phyloP scores from a whole-genome alignment of 1,140 invertebrate genomes.

The Helicoverpa armigera region DNA sequence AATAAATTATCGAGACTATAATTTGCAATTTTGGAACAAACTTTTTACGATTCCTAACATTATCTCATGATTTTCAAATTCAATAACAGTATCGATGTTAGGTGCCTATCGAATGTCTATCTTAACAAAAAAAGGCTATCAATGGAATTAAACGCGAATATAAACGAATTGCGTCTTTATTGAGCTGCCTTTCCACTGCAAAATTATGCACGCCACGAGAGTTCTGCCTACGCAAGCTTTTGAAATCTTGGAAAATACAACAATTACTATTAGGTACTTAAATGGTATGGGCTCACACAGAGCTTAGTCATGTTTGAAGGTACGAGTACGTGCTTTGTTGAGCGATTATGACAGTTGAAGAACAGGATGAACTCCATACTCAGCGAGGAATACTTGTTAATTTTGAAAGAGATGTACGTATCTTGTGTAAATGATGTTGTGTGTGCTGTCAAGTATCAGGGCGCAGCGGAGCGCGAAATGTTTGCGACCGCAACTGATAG shows the following conservation, averaged over 20 bases:
- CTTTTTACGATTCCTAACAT: too few relatives aligned
- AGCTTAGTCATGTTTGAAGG: conserved; percentile 25
- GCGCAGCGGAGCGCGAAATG: conserved; percentile 77
- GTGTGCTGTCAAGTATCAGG: conserved; percentile 57
- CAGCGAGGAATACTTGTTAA: conserved; percentile 7
- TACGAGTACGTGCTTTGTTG: conserved; percentile 4
- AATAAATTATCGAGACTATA: too few relatives aligned
- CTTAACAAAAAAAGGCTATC: too few relatives aligned
- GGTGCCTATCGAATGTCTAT: too few relatives aligned
- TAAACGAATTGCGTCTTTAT: conserved; percentile 16
- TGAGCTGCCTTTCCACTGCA: background rate
- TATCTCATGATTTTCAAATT: too few relatives aligned
- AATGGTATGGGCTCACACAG: background rate
- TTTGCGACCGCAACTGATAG: conserved; percentile 82
- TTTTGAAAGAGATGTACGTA: background rate
- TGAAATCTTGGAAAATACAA: conserved; percentile 29
- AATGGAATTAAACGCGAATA: background rate
- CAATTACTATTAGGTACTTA: background rate
- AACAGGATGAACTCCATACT: background rate
- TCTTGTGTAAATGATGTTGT: conserved; percentile 32
- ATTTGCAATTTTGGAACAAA: too few relatives aligned
- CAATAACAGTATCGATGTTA: too few relatives aligned
- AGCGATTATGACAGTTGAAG: background rate
- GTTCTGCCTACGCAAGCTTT: conserved; percentile 23
- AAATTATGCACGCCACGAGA: conserved; percentile 40